These are phyloP conservation scores for Huso huso DNA, from an alignment of 2,797 vertebrate species.

Conservation along the genomic window DNA sequence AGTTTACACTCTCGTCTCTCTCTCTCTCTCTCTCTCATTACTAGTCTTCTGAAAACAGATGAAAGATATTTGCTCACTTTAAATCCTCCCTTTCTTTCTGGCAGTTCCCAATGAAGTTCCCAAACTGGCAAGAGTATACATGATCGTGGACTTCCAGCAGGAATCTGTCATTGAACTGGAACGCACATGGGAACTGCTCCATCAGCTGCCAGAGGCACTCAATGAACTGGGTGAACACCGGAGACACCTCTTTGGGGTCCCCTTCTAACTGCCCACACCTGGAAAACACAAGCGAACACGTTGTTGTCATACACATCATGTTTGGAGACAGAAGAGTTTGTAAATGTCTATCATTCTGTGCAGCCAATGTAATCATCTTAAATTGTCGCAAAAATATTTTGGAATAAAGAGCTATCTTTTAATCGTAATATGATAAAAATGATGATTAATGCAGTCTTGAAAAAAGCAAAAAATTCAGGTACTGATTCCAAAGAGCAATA, in stretches of 20 bases:
- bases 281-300: conserved; percentile 1
- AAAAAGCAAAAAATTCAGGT: too few species aligned
- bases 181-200: conserved; percentile 67
- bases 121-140: conserved; percentile 68
- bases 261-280: conserved; percentile 67
- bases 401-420: too few species aligned
- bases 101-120: conserved; percentile 72
- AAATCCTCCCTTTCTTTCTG: conserved; percentile 62
- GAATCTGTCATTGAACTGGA: conserved; percentile 64
- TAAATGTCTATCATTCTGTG: neutral
- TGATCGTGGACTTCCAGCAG: conserved; percentile 69
- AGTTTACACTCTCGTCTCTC: neutral
- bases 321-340: neutral
- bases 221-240: conserved; percentile 70
- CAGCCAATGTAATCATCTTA: too few species aligned
- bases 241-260: conserved; percentile 69
- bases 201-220: conserved; percentile 72
- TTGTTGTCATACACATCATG: too few species aligned
- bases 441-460: too few species aligned
- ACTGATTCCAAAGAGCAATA: too few species aligned
- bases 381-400: too few species aligned
- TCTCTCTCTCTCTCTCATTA: too few species aligned
- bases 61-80: conserved; percentile 43
- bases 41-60: too few species aligned
- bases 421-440: too few species aligned